Evolutionary conservation across 2,113 vertebrate genomes (phyloP), one percentile per base, ranked within the genome.

Genomic region (Pelobates fuscus): DNA sequence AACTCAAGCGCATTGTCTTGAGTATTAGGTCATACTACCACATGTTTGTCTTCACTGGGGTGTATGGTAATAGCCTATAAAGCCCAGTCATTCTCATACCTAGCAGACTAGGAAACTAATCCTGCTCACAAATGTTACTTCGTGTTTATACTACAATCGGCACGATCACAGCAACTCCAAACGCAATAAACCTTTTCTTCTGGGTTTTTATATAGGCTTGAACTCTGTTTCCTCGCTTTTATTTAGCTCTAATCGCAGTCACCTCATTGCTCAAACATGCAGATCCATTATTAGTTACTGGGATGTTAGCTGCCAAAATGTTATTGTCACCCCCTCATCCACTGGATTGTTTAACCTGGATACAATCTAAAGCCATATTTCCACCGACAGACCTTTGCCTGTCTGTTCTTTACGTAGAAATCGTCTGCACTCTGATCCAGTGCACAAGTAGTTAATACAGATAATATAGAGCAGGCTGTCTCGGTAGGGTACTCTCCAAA

Each of bases 241-340:
- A 67, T 76, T 67, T 67, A 44, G 63, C 52, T 21, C 44, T 76
- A 2, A 67, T 75, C 41, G 23, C 54, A 76, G 54, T 76, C 32
- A 67, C 72, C 54, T 67, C 71, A 76, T 76, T 60, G 37, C 64
- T 44, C 54, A 76, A 76, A 59, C 72, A 76, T 76, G 18, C 54
- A 75, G n/a, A 75, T 75, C 58, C 54, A 60, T 17, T 67, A 49
- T 75, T 18, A 67, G 63, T n/a, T n/a, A 46, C 24, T 59, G 58
- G 15, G 23, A 37, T 70, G 29, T n/a, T 41, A 20, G 18, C 52
- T 76, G 54, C 63, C 72, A 67, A 67, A 46, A 60, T 60, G 26
- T 66, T 17, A 67, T 76, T 58, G 63, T 59, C 44, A n/a, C 54
- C 32, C 41, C 54, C 23, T 44, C 17, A 58, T 67, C 63, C 72